These are phyloP conservation scores for Lasioglossum pauxillum DNA, from an alignment of 2,888 invertebrate genomes.

Conservation along the genomic window DNA sequence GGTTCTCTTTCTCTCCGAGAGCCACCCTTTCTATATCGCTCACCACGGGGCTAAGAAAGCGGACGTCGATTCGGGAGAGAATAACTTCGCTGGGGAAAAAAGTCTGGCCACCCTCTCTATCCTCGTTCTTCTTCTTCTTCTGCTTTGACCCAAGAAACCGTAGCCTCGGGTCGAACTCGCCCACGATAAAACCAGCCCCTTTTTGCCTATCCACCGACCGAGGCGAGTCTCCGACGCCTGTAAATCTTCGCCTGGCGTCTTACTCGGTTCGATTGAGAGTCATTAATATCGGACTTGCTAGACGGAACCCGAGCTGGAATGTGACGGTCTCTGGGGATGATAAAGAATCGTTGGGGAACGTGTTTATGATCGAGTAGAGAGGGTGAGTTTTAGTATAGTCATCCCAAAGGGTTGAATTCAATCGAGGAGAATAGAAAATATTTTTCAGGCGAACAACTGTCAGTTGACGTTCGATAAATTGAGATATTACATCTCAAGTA, in stretches of 20 bases:
- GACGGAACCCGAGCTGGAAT: neutral
- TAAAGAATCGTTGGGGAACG: neutral
- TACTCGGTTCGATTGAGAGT: constrained; percentile 58
- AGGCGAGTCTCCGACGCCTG: constrained; percentile 7
- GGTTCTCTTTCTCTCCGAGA: neutral
- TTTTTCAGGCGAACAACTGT: neutral
- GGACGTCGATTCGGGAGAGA: constrained; percentile 54
- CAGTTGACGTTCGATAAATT: neutral
- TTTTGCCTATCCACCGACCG: constrained; percentile 44
- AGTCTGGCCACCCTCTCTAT: constrained; percentile 25
- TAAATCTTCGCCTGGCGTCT: constrained; percentile 58
- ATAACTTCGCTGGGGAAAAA: constrained; percentile 51
- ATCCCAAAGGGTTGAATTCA: neutral
- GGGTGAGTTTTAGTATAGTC: neutral
- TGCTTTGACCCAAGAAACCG: constrained; percentile 45
- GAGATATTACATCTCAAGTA: neutral
- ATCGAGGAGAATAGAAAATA: neutral
- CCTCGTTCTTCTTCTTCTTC: constrained; percentile 46
- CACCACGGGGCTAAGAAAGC: constrained; percentile 53
- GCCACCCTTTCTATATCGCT: constrained; percentile 23
- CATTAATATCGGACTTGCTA: constrained; percentile 68
- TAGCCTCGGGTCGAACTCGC: constrained; percentile 58
- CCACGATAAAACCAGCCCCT: constrained; percentile 65
- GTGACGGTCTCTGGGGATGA: neutral
- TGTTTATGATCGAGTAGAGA: neutral